phyloP scores from a whole-genome alignment of 1,140 invertebrate genomes.

The Pseudomyrmex concolor region DNA sequence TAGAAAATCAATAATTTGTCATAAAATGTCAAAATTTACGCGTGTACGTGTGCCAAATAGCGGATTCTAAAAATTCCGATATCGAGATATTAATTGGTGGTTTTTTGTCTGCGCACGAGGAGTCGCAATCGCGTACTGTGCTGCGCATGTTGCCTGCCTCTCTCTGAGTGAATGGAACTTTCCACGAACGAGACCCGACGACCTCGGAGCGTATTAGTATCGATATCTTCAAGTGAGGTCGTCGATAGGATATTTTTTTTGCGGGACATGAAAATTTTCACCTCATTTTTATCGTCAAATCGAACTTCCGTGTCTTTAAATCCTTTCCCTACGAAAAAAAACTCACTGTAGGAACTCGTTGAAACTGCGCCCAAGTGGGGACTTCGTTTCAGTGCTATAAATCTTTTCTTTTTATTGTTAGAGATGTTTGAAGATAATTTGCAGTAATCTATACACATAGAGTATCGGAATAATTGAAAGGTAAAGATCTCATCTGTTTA shows the following conservation, averaged over 20 bases:
- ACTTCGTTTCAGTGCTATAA: no score
- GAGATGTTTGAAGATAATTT: no score
- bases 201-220: conserved; percentile 68
- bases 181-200: conserved; percentile 76
- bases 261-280: background rate
- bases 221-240: conserved; percentile 71
- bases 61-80: conserved; percentile 57
- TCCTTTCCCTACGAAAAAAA: no score
- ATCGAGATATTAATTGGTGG: conserved; percentile 74
- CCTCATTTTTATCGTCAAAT: background rate
- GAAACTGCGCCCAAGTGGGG: no score
- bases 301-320: background rate
- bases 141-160: conserved; percentile 79
- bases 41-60: background rate
- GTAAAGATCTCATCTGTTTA: no score
- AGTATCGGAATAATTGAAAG: no score
- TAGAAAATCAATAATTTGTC: background rate
- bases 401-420: no score
- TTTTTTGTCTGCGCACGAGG: conserved; percentile 76
- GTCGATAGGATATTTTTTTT: conserved; percentile 48
- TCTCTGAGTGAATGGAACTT: conserved; percentile 80
- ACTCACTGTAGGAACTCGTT: no score
- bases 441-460: no score
- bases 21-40: conserved; percentile 41
- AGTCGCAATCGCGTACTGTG: conserved; percentile 48